Evolutionary conservation across 2,888 invertebrate species (phyloP).

Genomic region (Melanargia galathea): DNA sequence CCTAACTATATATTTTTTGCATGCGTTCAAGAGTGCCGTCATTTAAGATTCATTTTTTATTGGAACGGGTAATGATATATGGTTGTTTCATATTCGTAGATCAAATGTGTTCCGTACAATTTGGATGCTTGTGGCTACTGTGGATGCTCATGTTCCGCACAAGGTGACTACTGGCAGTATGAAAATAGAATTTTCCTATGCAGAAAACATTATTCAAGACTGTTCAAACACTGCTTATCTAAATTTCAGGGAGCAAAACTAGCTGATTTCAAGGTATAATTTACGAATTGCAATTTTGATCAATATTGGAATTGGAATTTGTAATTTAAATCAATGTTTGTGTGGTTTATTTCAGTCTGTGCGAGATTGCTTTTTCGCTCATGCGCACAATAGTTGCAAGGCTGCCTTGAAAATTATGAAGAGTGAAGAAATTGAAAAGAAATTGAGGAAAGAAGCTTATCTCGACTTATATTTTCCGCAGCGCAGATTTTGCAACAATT

Average conservation of each 20-base stretch:
- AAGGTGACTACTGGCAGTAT: constrained; percentile 83
- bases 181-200: constrained; percentile 75
- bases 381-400: constrained; percentile 76
- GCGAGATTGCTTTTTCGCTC: constrained; percentile 77
- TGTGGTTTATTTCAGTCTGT: constrained; percentile 62
- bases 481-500: constrained; percentile 61
- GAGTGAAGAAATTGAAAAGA: constrained; percentile 72
- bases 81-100: constrained; percentile 50
- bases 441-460: constrained; percentile 75
- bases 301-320: background rate
- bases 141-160: constrained; percentile 70
- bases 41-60: too few species aligned
- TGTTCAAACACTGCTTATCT: constrained; percentile 70
- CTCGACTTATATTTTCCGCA: constrained; percentile 75
- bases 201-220: constrained; percentile 64
- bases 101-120: constrained; percentile 79
- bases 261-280: constrained; percentile 69
- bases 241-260: constrained; percentile 72
- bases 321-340: background rate
- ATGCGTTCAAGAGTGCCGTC: too few species aligned
- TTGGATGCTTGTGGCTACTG: constrained; percentile 72
- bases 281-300: background rate
- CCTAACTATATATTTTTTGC: too few species aligned
- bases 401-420: constrained; percentile 79
- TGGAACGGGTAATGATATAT: too few species aligned